phyloP scores from a whole-genome alignment of 1,140 invertebrate genomes.

The Cyphomyrmex costatus region DNA sequence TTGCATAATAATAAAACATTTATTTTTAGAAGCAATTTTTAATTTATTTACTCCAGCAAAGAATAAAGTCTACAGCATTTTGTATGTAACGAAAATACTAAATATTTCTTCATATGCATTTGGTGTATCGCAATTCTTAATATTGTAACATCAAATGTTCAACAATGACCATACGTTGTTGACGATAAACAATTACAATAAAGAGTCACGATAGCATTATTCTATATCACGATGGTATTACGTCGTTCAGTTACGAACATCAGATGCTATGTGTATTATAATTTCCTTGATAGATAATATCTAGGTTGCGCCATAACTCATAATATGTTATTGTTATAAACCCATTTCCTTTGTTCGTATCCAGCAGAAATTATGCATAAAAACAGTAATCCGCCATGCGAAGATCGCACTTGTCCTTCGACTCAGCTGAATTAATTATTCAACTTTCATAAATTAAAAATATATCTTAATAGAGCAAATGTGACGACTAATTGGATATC shows the following conservation, averaged over 20 bases:
- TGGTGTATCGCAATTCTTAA: neutral
- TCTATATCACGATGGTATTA: neutral
- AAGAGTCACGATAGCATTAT: neutral
- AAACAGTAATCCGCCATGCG: neutral
- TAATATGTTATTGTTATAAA: constrained; percentile 37
- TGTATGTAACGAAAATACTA: neutral
- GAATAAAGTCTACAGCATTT: neutral
- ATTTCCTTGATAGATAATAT: constrained; percentile 65
- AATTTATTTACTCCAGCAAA: neutral
- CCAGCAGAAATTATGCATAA: constrained; percentile 23
- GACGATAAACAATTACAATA: constrained; percentile 42
- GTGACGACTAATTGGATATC: neutral
- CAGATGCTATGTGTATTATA: constrained; percentile 59
- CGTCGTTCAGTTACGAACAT: constrained; percentile 1
- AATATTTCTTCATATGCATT: neutral
- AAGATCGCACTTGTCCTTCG: constrained; percentile 33
- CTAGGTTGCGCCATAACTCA: constrained; percentile 41
- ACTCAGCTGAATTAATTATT: constrained; percentile 41
- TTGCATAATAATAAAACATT: neutral
- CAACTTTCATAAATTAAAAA: constrained; percentile 5
- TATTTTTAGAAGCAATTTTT: neutral
- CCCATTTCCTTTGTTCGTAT: constrained; percentile 1
- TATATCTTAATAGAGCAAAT: constrained; percentile 2
- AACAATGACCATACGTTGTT: constrained; percentile 5
- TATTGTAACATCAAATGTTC: constrained; percentile 9